Evolutionary conservation across 2,888 invertebrate species (phyloP), one percentile per base, ranked within the genome.

Genomic region (Leptinotarsa rubiginosa): DNA sequence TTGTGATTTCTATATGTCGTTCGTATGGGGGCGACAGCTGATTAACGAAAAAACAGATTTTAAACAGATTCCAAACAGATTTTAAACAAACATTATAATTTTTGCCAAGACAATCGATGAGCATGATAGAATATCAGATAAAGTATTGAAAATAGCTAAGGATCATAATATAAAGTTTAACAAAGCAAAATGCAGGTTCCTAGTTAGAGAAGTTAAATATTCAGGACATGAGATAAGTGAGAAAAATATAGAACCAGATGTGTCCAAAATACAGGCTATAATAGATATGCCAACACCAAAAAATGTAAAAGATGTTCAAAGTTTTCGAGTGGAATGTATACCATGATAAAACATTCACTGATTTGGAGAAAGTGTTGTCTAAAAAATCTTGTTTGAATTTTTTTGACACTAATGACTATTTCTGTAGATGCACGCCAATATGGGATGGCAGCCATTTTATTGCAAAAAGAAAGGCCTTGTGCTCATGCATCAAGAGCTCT

Each of bases 211-310:
- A 62, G 25, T 62, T 62, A 4, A 62, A 62, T 62, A 62, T 62
- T 15, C 25, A 62, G 62, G 62, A 13, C 64, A 64, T 7, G 41
- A 25, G 13, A 64, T 64, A 25, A 41, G 64, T 64, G 31, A 64
- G 31, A 64, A 64, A 22, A 18, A 47, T 13, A 31, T 25, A 64
- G 16, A 41, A 64, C 64, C 31, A 64, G 64, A 64, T 16, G 25
- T 41, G 64, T 64, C 64, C n/a, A 64, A 64, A 64, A 64, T 64
- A 64, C 47, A 64, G 16, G 18, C 50, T 52, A 52, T 52, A 52
- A 52, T 41, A 52, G 50, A 52, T 52, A 52, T 52, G 50, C 50
- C 47, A 64, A 31, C 25, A 64, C 31, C 64, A 25, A 64, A 22
- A 64, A 64, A 22, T 64, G 47, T 64, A 31, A 47, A 64, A 64